These are phyloP conservation scores for Temnothorax ravouxi DNA, from an alignment of 2,888 invertebrate species.

Conservation along the genomic window DNA sequence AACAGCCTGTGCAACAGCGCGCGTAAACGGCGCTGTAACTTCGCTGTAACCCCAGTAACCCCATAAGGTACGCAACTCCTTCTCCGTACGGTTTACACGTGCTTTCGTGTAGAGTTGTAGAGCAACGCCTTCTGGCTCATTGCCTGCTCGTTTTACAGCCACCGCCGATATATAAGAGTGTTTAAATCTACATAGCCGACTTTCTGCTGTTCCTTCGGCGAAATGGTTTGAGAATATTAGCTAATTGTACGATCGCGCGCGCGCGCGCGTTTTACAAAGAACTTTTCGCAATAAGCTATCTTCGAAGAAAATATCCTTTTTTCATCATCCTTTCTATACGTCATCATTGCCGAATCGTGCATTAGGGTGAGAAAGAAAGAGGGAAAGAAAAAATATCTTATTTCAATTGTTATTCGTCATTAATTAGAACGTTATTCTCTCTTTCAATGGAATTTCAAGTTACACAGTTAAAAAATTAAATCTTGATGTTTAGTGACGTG, in stretches of 20 bases:
- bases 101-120: constrained; percentile 46
- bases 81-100: constrained; percentile 43
- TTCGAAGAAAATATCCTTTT: constrained; percentile 21
- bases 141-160: constrained; percentile 72
- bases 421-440: not conserved
- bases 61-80: constrained; percentile 47
- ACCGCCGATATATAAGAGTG: constrained; percentile 74
- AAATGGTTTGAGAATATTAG: constrained; percentile 73
- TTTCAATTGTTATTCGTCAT: not conserved
- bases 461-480: not conserved
- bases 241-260: constrained; percentile 77
- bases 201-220: constrained; percentile 42
- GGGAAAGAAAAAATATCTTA: not conserved
- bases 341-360: no score
- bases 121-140: constrained; percentile 68
- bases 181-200: constrained; percentile 73
- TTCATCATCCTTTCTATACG: not conserved
- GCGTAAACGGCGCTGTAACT: constrained; percentile 60
- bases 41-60: constrained; percentile 60
- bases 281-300: constrained; percentile 64
- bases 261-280: constrained; percentile 19
- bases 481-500: not conserved
- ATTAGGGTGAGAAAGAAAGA: not conserved
- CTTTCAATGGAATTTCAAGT: not conserved
- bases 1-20: constrained; percentile 51